These are phyloP conservation scores for Protonibea diacanthus DNA, from an alignment of 2,797 vertebrate species.

Conservation along the genomic window DNA sequence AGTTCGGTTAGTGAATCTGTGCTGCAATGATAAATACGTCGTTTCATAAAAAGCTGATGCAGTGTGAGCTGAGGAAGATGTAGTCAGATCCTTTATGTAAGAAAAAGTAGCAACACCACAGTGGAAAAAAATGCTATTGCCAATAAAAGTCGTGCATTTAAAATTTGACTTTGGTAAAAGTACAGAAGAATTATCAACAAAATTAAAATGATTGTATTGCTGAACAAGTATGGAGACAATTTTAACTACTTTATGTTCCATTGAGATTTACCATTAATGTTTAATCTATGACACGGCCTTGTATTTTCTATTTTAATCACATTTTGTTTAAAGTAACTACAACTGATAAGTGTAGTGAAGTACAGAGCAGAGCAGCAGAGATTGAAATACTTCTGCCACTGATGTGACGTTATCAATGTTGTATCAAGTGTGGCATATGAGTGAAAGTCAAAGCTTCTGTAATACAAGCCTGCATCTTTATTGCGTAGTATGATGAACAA, in stretches of 20 bases:
- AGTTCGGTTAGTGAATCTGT: conserved; percentile 44
- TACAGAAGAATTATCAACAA: background rate
- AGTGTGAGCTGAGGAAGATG: background rate
- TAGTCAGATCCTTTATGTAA: conserved; percentile 8
- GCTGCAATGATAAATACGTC: conserved; percentile 39
- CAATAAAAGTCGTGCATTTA: background rate
- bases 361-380: background rate
- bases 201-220: background rate
- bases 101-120: background rate
- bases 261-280: background rate
- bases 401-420: background rate
- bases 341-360: background rate
- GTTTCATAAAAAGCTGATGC: conserved; percentile 42
- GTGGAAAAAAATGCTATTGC: background rate
- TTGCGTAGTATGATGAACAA: background rate
- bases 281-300: background rate
- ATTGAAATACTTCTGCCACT: background rate
- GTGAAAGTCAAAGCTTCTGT: background rate
- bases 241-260: background rate
- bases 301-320: background rate
- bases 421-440: background rate
- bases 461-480: background rate
- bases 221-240: background rate
- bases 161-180: background rate
- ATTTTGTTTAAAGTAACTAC: background rate